Evolutionary conservation across 2,113 vertebrate genomes (phyloP), one percentile per base, ranked within the genome.

Genomic region (Ranitomeya imitator): DNA sequence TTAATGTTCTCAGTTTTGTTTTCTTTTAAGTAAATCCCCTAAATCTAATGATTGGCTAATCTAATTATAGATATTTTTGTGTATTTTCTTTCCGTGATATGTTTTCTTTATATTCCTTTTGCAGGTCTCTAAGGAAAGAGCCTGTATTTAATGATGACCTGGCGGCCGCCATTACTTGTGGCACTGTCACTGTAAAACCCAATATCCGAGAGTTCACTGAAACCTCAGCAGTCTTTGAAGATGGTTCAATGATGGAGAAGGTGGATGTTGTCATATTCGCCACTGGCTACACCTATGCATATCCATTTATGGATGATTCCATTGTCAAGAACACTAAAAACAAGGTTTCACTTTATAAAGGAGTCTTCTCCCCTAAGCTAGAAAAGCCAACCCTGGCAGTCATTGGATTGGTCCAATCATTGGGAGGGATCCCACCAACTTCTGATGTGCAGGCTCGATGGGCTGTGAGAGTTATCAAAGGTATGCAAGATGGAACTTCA

Each of bases 391-490:
- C 97, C 0, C 57, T 98, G 89, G 96, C 94, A n/a, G 82, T 98
- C 26, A 92, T 97, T 86, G 97, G 96, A 63, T 85, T 97, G n/a
- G 79, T 98, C 23, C 94, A 95, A 87, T 73, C 93, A 1, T 91
- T 92, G 12, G 97, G 96, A 57, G 89, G 96, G 2, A 85, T 92
- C 37, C 95, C 96, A 85, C 94, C 97, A 19, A 89, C 92, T 0
- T 90, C 90, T 8, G 97, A 98, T 82, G 92, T 98, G 85, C 96
- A 98, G 90, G 94, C 95, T 12, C 94, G 95, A 65, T 98, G 96
- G 96, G 94, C 95, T 60, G 82, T 91, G 2, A 93, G 91, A 85
- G 94, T 96, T 60, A 94, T 97, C 88, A 90, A 93, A 85, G 97
- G 97, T 97, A 93, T 91, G 92, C n/a, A 16, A 2, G 60, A 11